Evolutionary conservation across 2,888 invertebrate species (phyloP).

Genomic region (Sussaba pulchella): DNA sequence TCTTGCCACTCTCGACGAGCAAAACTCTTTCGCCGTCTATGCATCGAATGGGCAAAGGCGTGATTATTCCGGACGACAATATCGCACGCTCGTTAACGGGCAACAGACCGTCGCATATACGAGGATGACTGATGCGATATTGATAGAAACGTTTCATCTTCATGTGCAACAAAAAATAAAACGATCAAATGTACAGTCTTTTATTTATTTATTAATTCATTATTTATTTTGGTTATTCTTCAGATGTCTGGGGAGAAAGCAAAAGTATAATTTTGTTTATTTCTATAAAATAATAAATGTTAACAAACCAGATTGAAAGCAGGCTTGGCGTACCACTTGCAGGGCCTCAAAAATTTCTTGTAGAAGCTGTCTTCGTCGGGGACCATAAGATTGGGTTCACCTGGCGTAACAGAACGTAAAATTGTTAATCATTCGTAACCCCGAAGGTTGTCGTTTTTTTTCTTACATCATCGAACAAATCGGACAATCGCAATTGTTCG

Average conservation of each 20-base stretch:
- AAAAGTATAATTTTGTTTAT: too few species aligned
- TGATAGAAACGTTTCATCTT: constrained; percentile 91
- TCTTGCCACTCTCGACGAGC: constrained; percentile 89
- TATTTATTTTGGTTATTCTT: too few species aligned
- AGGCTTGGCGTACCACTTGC: constrained; percentile 94
- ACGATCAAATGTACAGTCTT: constrained; percentile 18
- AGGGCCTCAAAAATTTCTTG: constrained; percentile 92
- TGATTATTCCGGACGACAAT: constrained; percentile 88
- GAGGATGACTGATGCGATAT: constrained; percentile 88
- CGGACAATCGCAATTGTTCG: not conserved
- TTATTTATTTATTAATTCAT: too few species aligned
- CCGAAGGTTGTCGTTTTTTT: too few species aligned
- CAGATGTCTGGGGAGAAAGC: too few species aligned
- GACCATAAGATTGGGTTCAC: constrained; percentile 87
- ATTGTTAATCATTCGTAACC: not conserved
- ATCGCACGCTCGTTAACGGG: constrained; percentile 88
- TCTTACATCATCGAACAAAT: not conserved
- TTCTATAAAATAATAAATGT: constrained; percentile 1
- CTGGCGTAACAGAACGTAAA: constrained; percentile 82
- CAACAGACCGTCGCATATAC: constrained; percentile 87
- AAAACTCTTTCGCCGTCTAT: constrained; percentile 89
- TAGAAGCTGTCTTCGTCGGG: constrained; percentile 91
- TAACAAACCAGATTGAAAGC: constrained; percentile 90
- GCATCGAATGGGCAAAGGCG: constrained; percentile 89
- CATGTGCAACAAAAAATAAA: constrained; percentile 45